Evolutionary conservation across 1,140 invertebrate genomes (phyloP), one percentile per base, ranked within the genome.

Genomic region (Danaus plexippus): DNA sequence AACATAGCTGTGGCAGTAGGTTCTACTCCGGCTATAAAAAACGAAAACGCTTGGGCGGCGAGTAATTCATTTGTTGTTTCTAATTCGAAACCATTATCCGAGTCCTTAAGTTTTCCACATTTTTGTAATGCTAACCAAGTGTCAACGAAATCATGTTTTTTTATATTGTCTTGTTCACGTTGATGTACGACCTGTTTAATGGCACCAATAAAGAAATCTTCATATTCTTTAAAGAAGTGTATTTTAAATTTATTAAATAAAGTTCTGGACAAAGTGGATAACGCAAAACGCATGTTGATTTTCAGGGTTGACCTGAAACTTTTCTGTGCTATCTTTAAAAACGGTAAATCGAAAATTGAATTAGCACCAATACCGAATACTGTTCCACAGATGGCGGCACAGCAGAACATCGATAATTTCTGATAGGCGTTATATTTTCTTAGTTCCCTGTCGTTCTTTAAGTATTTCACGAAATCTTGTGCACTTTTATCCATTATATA

Each of bases 1-100:
- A 75, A 67, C 60, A 85, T 74, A 1, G 75, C 64, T 43, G 64
- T 79, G 1, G 87, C 75, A 6, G 80, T 63, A 4, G 88, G 90
- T 32, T 90, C 89, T 53, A 87, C 87, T 0, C 90, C 90, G 51
- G 88, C 90, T 18, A 89, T 43, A 51, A 90, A 87, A 61, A 91
- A 91, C 47, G 89, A 60, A 41, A 90, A 73, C 9, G 85, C 80
- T 67, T 90, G 88, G 7, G 84, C 87, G 6, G 87, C 75, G 10
- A 91, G 68, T 22, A 88, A 70, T 47, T 88, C 75, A 42, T 79
- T 70, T 6, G 80, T 79, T 0, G 70, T 64, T 49, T 74, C 53
- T 11, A 77, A 45, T 47, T 66, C 59, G 2, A 63, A 63, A 9
- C 70, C 73, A 12, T 69, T 67, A 0, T 65, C 63, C 1, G 40